Evolutionary conservation across 2,113 vertebrate genomes (phyloP), one percentile per base, ranked within the genome.

Genomic region (Eudyptes chrysolophus): DNA sequence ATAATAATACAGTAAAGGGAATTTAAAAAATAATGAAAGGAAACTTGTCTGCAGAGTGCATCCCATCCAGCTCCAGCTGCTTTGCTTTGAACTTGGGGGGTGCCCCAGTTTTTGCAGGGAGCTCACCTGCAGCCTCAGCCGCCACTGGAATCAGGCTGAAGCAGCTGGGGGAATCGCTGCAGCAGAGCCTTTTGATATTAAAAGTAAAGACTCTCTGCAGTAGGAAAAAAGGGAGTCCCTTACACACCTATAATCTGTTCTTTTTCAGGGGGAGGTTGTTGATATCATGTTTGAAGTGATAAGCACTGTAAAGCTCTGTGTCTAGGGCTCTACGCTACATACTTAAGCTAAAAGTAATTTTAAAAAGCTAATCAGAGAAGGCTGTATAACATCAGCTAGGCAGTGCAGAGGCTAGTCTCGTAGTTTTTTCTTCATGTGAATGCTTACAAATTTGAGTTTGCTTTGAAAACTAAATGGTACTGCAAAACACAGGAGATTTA

Each of bases 401-500:
- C 77, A 91, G 40, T 40, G 10, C 34, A 65, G 58, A 88, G 52
- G 30, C 32, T 81, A 60, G 16, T 58, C 69, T 48, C 25, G 25
- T 61, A 21, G 38, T 3, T 13, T 57, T 55, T 90, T 48, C 54
- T 90, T 84, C 60, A 13, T 34, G 14, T 25, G n/a, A 87, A 72
- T 27, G 20, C 40, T 95, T 54, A 91, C 29, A 87, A 76, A 85
- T 60, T 68, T 90, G 27, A 66, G 38, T 83, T 94, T 90, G 30
- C 65, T 76, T 75, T 95, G 64, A 90, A 95, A 93, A 91, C 14
- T 72, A 84, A 78, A 46, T 46, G 16, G 32, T 60, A 80, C 22
- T 96, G 94, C 77, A 86, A 85, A 72, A 89, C 83, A 87, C 66
- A 30, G 16, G 80, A 89, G 62, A 89, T 79, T 94, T 79, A 71